Percentiles rank a stretch among this genome's conserved stretches.
Conservation (phyloP, 1,140 invertebrate species). For the Drosophila varians region DNA sequence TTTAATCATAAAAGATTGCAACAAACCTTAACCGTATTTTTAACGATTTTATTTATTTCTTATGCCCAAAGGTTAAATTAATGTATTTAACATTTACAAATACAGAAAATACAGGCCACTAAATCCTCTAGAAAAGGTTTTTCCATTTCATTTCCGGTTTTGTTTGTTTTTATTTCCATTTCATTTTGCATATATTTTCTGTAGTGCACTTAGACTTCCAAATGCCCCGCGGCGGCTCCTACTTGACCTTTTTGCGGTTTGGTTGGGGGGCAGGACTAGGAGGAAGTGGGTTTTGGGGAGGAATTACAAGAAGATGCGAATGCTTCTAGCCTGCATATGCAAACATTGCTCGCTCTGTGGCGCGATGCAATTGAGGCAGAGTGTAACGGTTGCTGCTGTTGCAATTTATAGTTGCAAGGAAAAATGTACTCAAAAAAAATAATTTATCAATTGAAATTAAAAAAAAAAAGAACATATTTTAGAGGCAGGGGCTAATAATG, state of each 20-base stretch:
- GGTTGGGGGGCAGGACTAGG: background rate
- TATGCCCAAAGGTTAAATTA: background rate
- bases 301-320: conserved; percentile 4
- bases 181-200: conserved; percentile 44
- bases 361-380: conserved; percentile 22
- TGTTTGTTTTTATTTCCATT: conserved; percentile 35
- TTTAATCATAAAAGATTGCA: too few relatives aligned
- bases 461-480: too few relatives aligned
- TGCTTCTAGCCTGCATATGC: conserved; percentile 27
- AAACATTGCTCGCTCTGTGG: conserved; percentile 20
- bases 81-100: background rate
- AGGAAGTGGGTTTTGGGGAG: conserved; percentile 11
- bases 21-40: background rate
- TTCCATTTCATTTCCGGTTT: conserved; percentile 41
- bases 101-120: background rate
- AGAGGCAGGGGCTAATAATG: too few relatives aligned
- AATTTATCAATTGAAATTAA: too few relatives aligned
- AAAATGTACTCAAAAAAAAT: conserved; percentile 12
- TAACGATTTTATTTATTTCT: background rate
- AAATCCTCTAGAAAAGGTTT: conserved; percentile 19
- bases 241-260: conserved; percentile 52
- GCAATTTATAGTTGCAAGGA: conserved; percentile 49
- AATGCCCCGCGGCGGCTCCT: conserved; percentile 20
- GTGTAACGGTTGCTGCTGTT: conserved; percentile 40
- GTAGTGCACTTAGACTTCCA: conserved; percentile 44